phyloP scores from a whole-genome alignment of 2,888 invertebrate species.

The Schizotus pectinicornis region DNA sequence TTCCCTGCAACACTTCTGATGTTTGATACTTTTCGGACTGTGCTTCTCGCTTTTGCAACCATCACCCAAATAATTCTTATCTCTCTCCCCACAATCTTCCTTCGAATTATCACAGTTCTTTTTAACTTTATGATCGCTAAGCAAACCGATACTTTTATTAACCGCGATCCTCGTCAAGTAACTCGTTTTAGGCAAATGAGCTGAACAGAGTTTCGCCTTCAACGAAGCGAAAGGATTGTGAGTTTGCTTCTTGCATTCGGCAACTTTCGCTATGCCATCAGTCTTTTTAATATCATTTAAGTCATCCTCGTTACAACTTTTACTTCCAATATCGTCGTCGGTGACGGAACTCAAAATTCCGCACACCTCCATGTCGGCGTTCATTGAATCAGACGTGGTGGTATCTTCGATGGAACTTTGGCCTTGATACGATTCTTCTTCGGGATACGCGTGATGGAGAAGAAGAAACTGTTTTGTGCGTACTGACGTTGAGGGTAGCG shows the following conservation, averaged over 20 bases:
- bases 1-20: constrained; percentile 45
- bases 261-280: constrained; percentile 54
- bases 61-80: constrained; percentile 38
- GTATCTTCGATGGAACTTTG: constrained; percentile 60
- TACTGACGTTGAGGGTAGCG: constrained; percentile 53
- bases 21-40: constrained; percentile 48
- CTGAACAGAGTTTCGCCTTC: constrained; percentile 58
- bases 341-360: constrained; percentile 57
- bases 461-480: constrained; percentile 53
- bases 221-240: constrained; percentile 56
- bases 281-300: constrained; percentile 51
- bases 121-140: constrained; percentile 49
- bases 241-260: constrained; percentile 49
- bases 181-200: constrained; percentile 57
- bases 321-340: constrained; percentile 49
- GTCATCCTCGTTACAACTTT: constrained; percentile 44
- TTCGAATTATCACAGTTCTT: constrained; percentile 40
- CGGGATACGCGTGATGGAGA: constrained; percentile 52
- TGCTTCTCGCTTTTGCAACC: constrained; percentile 50
- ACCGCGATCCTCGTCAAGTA: constrained; percentile 57
- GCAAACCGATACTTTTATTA: constrained; percentile 56
- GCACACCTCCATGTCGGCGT: constrained; percentile 61
- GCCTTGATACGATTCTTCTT: constrained; percentile 55
- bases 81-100: constrained; percentile 35
- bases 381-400: constrained; percentile 60